A percentile compares a stretch with the other conserved stretches of the same genome.
phyloP scores from a whole-genome alignment of 1,140 invertebrate genomes.

The Stratiolaelaps scimitus region DNA sequence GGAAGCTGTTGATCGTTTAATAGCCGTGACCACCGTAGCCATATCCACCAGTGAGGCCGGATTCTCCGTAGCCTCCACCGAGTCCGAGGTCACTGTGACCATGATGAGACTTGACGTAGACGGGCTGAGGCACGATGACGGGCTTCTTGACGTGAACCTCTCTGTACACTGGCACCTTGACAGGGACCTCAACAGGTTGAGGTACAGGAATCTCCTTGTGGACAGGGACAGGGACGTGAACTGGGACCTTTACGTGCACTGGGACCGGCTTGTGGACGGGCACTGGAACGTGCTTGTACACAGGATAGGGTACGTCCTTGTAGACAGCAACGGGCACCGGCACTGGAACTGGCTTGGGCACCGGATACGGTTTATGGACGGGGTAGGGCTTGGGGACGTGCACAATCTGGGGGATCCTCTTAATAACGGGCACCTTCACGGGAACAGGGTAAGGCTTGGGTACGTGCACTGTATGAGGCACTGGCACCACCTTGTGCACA shows the following conservation, averaged over 20 bases:
- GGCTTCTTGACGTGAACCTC: conserved; percentile 16
- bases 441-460: conserved; percentile 1
- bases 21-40: too few species aligned
- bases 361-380: conserved; percentile 13
- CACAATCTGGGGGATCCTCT: conserved; percentile 3
- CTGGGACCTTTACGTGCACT: conserved; percentile 4
- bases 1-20: background rate
- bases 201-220: conserved; percentile 22
- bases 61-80: too few species aligned
- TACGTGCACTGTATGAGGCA: conserved; percentile 9
- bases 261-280: conserved; percentile 18
- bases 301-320: background rate
- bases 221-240: conserved; percentile 8
- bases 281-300: conserved; percentile 12
- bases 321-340: background rate
- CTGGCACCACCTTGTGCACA: conserved; percentile 6
- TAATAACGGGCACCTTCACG: conserved; percentile 7
- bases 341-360: conserved; percentile 5
- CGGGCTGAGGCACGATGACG: conserved; percentile 4
- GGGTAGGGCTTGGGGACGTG: conserved; percentile 17
- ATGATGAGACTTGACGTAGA: conserved; percentile 2
- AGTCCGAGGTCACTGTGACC: background rate
- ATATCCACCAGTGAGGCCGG: too few species aligned
- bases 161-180: conserved; percentile 23
- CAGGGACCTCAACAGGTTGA: conserved; percentile 21